These are phyloP conservation scores for Halcyon badia DNA, from an alignment of 2,797 vertebrate genomes.

Conservation along the genomic window DNA sequence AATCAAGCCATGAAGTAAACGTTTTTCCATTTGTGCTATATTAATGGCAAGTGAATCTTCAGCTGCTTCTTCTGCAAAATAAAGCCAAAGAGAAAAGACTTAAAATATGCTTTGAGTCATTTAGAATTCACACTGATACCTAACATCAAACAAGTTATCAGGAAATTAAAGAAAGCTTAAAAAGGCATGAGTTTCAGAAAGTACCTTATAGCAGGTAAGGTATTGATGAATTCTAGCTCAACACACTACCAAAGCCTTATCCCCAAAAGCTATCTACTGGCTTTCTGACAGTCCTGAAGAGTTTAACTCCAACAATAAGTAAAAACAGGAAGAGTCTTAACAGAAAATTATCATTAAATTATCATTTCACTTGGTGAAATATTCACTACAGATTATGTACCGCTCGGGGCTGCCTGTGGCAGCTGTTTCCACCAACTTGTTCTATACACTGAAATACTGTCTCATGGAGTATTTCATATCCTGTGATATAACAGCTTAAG, in stretches of 20 bases:
- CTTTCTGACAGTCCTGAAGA: background rate
- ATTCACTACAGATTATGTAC: background rate
- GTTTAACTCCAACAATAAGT: background rate
- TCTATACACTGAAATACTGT: background rate
- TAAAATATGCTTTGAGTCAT: background rate
- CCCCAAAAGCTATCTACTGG: background rate
- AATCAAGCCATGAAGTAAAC: slow-evolving; percentile 92
- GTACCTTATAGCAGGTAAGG: background rate
- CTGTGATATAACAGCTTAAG: background rate
- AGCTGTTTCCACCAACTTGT: background rate
- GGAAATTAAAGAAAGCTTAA: background rate
- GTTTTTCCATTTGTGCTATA: slow-evolving; percentile 91
- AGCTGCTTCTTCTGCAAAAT: slow-evolving; percentile 85
- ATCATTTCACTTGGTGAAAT: background rate
- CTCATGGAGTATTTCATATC: background rate
- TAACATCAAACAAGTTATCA: background rate
- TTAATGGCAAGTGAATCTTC: slow-evolving; percentile 87
- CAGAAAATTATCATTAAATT: background rate
- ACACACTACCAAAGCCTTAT: background rate
- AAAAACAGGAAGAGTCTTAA: background rate
- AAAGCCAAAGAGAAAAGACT: slow-evolving; percentile 19
- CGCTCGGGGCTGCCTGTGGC: background rate
- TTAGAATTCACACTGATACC: background rate
- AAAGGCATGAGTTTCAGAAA: background rate
- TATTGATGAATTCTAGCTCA: background rate